phyloP scores from a whole-genome alignment of 1,140 invertebrate species.

The Lepidurus apus region DNA sequence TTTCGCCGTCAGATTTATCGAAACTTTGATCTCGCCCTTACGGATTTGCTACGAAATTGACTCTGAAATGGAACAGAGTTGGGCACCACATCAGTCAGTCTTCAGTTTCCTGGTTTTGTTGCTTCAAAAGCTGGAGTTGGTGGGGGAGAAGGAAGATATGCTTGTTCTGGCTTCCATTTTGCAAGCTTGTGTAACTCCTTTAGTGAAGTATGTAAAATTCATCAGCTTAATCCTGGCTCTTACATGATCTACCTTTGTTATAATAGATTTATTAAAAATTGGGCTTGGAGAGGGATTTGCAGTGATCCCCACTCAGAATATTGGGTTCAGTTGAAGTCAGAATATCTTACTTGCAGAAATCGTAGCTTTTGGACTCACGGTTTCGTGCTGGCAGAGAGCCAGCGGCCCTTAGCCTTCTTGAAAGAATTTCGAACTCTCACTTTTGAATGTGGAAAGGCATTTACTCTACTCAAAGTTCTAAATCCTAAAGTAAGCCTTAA shows the following conservation, averaged over 20 bases:
- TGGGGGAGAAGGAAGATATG: background rate
- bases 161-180: background rate
- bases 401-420: background rate
- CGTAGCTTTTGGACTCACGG: background rate
- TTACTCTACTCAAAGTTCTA: background rate
- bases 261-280: background rate
- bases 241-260: no score
- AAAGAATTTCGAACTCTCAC: background rate
- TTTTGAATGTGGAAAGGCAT: background rate
- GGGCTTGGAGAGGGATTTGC: background rate
- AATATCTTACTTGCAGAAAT: background rate
- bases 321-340: background rate
- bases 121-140: background rate
- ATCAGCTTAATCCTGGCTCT: no score
- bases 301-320: background rate
- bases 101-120: background rate
- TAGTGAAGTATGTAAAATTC: background rate
- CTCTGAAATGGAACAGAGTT: background rate
- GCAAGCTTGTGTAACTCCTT: constrained; percentile 6
- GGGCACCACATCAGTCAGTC: background rate
- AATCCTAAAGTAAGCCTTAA: background rate
- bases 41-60: background rate
- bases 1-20: background rate
- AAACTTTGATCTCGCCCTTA: background rate
- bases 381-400: background rate